Evolutionary conservation across 2,888 invertebrate species (phyloP).

Genomic region (Himalopsyche anomala): DNA sequence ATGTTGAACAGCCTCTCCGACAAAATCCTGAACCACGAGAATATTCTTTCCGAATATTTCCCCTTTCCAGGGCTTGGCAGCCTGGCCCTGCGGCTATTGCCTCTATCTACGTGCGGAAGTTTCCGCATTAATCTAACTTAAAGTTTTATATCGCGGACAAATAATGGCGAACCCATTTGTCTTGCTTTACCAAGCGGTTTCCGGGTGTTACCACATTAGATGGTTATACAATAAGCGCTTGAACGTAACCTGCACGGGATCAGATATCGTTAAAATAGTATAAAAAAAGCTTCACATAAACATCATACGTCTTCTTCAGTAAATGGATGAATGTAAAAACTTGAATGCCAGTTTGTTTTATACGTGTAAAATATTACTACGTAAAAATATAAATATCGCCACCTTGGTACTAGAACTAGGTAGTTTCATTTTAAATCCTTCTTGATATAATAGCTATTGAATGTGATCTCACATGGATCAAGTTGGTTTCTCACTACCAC

Average conservation of each 20-base stretch:
- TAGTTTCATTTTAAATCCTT: too few species aligned
- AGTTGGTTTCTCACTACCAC: too few species aligned
- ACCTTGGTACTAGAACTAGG: too few species aligned
- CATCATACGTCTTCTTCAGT: too few species aligned
- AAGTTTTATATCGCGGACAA: slow-evolving; percentile 58
- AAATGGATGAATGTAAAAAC: too few species aligned
- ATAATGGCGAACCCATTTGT: slow-evolving; percentile 55
- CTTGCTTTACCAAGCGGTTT: slow-evolving; percentile 49
- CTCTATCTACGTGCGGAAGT: slow-evolving; percentile 53
- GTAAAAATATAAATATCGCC: too few species aligned
- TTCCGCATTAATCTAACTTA: slow-evolving; percentile 57
- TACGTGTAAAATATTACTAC: too few species aligned
- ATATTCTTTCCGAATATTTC: slow-evolving; percentile 42
- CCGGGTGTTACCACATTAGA: slow-evolving; percentile 32
- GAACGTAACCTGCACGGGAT: slow-evolving; percentile 4
- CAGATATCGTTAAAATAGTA: not conserved
- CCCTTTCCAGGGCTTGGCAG: not conserved
- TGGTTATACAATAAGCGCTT: slow-evolving; percentile 22
- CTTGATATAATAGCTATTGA: too few species aligned
- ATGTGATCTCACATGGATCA: too few species aligned
- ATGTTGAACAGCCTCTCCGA: not conserved
- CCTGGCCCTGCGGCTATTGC: slow-evolving; percentile 27
- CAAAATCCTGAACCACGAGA: not conserved
- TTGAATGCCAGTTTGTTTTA: too few species aligned
- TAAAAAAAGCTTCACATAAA: too few species aligned